Conservation (phyloP, 2,888 invertebrate species). For the Pharmacophagus antenor region DNA sequence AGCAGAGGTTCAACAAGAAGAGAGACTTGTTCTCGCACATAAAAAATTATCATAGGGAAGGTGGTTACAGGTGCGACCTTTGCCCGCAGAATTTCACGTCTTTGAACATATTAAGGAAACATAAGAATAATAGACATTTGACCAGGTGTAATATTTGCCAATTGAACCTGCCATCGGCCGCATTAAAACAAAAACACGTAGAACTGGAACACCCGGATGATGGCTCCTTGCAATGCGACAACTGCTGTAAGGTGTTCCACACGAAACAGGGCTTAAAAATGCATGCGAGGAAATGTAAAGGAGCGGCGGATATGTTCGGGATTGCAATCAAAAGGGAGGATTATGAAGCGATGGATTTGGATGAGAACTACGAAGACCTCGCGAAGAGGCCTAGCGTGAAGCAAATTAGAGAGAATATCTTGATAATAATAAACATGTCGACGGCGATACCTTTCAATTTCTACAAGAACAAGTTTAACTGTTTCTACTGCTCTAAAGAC, state of each 20-base stretch:
- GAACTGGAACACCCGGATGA: conserved; percentile 69
- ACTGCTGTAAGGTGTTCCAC: conserved; percentile 66
- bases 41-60: conserved; percentile 72
- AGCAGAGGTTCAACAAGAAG: conserved; percentile 70
- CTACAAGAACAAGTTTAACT: conserved; percentile 73
- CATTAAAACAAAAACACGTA: conserved; percentile 66
- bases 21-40: conserved; percentile 70
- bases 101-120: conserved; percentile 65
- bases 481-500: conserved; percentile 73
- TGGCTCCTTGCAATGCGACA: conserved; percentile 63
- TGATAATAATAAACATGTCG: conserved; percentile 70
- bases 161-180: conserved; percentile 63
- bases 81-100: conserved; percentile 64
- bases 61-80: conserved; percentile 65
- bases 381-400: conserved; percentile 64
- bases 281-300: conserved; percentile 67
- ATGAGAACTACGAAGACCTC: conserved; percentile 53
- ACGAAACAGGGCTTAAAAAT: conserved; percentile 69
- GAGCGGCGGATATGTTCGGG: conserved; percentile 49
- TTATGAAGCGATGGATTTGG: conserved; percentile 55
- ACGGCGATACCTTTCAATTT: conserved; percentile 75
- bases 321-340: conserved; percentile 60
- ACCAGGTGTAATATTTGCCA: conserved; percentile 65
- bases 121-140: conserved; percentile 63
- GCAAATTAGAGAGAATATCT: conserved; percentile 67